A percentile compares a stretch with the other conserved stretches of the same genome.
phyloP scores from a whole-genome alignment of 1,140 invertebrate genomes.

The Drosophila virilis region DNA sequence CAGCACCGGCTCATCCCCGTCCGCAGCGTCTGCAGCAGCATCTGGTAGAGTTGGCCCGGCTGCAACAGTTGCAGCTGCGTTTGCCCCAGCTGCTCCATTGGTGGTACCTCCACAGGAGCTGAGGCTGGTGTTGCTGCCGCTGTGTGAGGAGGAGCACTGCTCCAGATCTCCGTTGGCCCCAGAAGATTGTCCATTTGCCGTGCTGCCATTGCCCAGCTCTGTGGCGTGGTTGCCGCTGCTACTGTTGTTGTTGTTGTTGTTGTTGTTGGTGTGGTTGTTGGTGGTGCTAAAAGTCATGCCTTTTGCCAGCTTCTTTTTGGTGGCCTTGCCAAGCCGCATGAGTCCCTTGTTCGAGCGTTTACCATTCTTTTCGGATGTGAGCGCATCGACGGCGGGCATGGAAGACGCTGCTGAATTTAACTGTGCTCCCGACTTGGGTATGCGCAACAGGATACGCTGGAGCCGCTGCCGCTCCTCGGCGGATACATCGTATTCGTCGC shows the following conservation, averaged over 20 bases:
- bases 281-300: conserved; percentile 71
- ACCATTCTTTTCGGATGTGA: conserved; percentile 43
- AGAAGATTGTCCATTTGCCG: conserved; percentile 36
- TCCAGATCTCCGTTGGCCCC: conserved; percentile 53
- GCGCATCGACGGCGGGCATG: conserved; percentile 3
- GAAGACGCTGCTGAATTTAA: neutral
- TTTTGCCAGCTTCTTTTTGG: conserved; percentile 80
- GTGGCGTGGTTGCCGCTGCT: neutral
- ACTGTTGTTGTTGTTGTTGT: conserved; percentile 3
- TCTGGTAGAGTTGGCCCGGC: neutral
- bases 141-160: conserved; percentile 64
- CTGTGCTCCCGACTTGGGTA: conserved; percentile 47
- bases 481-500: conserved; percentile 68
- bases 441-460: conserved; percentile 67
- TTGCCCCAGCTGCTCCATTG: conserved; percentile 2
- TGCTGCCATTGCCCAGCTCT: conserved; percentile 23
- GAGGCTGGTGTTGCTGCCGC: conserved; percentile 70
- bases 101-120: conserved; percentile 55
- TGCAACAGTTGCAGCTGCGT: neutral
- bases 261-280: neutral
- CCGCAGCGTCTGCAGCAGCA: neutral
- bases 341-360: conserved; percentile 69
- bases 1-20: conserved; percentile 59
- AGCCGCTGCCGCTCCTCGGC: conserved; percentile 72
- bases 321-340: conserved; percentile 74